Base-by-base conservation (phyloP, 2,797 vertebrate species). In the Chiroxiphia lanceolata region DNA sequence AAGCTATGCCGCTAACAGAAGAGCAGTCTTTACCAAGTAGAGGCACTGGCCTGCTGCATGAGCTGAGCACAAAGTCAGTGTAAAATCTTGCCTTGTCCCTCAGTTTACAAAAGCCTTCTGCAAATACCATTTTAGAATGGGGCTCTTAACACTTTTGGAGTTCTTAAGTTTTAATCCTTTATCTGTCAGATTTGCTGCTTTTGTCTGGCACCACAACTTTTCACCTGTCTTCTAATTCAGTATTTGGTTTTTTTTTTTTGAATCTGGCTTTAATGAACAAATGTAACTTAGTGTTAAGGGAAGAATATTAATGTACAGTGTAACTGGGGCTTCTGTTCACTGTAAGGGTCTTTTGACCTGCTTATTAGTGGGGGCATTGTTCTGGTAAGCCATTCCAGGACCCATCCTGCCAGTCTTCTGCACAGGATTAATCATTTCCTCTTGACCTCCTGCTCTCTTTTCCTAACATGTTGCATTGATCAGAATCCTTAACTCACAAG, bases 361-460 rank as follows among this genome's bases (percentile, higher is more conserved):
- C 92, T 95, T 97, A 84, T 95, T 96, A 91, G 90, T 75, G 82
- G 87, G 88, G 90, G 89, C 89, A 96, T 95, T 95, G 94, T 97
- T 96, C 94, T 91, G 90, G 95, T 94, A 95, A 94, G 75, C 79
- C 64, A 77, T 87, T 96, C 92, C 95, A 95, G 89, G 96, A 95
- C 95, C 95, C 96, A 96, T 97, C 96, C 74, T 95, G 95, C 95
- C 96, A 92, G 92, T 95, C 96, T 95, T 97, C 96, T 95, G 95
- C 82, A 88, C 90, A 96, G 96, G 96, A 98, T 98, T 98, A 98
- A 98, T 98, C 94, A 97, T 98, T 98, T 98, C 96, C 97, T 97
- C 98, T 97, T 98, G 97, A 97, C 97, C 97, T 96, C 93, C 93
- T 94, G 97, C 95, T 95, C 92, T 95, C 95, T 96, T 95, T 97